Conservation (phyloP, 2,888 invertebrate species). For the Machimus rusticus region DNA sequence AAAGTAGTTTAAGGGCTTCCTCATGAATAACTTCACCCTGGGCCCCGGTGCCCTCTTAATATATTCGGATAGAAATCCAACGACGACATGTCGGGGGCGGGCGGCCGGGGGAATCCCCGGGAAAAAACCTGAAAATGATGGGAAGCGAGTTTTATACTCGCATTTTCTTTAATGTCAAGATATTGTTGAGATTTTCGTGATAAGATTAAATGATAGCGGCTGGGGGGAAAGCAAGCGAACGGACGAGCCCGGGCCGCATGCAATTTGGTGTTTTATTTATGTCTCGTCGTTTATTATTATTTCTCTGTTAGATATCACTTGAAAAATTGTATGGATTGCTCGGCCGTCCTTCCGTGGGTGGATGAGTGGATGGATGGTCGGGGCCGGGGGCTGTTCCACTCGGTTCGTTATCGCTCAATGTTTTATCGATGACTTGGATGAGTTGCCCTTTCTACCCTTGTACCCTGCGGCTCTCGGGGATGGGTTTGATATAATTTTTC, state of each 20-base stretch:
- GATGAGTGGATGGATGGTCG: not conserved
- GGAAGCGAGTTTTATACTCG: slow-evolving; percentile 37
- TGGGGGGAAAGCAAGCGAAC: not conserved
- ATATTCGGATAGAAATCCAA: slow-evolving; percentile 30
- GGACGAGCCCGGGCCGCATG: not conserved
- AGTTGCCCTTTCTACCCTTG: not conserved
- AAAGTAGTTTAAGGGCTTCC: slow-evolving; percentile 50
- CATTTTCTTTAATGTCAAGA: slow-evolving; percentile 38
- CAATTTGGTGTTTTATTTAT: slow-evolving; percentile 39
- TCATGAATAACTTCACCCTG: slow-evolving; percentile 36
- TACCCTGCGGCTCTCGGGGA: not conserved
- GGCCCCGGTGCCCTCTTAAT: slow-evolving; percentile 16
- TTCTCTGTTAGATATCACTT: slow-evolving; percentile 37
- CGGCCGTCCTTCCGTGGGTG: not conserved
- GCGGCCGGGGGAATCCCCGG: not conserved
- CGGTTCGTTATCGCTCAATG: slow-evolving; percentile 24
- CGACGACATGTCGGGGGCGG: not conserved
- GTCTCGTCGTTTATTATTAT: slow-evolving; percentile 36
- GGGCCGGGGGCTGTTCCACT: not conserved
- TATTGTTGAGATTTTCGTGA: slow-evolving; percentile 41
- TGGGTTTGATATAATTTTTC: not conserved
- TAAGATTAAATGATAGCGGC: slow-evolving; percentile 31
- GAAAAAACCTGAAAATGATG: not conserved
- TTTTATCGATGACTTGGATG: slow-evolving; percentile 27
- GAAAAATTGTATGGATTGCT: slow-evolving; percentile 26